These are phyloP conservation scores for Melanogrammus aeglefinus DNA, from an alignment of 2,797 vertebrate species.

Conservation along the genomic window DNA sequence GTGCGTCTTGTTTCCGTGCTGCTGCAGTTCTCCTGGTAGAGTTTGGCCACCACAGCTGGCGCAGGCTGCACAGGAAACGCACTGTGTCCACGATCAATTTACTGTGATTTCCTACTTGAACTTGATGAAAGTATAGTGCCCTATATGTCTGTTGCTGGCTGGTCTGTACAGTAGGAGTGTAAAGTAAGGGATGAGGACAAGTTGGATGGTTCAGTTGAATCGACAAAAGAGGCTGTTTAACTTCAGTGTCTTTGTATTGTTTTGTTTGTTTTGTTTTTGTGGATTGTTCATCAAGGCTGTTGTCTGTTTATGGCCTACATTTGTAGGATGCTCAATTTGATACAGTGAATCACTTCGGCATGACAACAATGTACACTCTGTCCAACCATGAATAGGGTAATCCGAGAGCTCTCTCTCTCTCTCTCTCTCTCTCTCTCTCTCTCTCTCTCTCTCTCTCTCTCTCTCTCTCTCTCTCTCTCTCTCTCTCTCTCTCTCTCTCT, in stretches of 20 bases:
- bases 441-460: not conserved
- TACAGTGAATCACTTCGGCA: not conserved
- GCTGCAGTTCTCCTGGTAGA: not conserved
- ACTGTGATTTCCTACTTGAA: not conserved
- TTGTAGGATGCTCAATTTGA: not conserved
- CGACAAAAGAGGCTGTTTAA: not conserved
- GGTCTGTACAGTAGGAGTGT: not conserved
- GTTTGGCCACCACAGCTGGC: not conserved
- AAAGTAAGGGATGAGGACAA: too few relatives aligned
- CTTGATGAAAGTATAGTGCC: not conserved
- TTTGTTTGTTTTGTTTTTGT: not conserved
- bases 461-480: too few relatives aligned
- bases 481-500: too few relatives aligned
- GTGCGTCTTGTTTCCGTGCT: not conserved
- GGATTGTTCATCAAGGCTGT: conserved; percentile 3
- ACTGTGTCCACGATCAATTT: too few relatives aligned
- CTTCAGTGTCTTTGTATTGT: not conserved
- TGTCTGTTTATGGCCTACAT: conserved; percentile 12
- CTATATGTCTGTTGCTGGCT: not conserved
- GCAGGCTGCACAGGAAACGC: not conserved
- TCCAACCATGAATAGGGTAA: not conserved
- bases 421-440: too few relatives aligned
- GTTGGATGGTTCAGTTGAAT: not conserved
- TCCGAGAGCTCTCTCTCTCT: not conserved
- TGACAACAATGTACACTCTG: not conserved